These are phyloP conservation scores for Lanistes nyassanus DNA, from an alignment of 1,140 invertebrate species.

Conservation along the genomic window DNA sequence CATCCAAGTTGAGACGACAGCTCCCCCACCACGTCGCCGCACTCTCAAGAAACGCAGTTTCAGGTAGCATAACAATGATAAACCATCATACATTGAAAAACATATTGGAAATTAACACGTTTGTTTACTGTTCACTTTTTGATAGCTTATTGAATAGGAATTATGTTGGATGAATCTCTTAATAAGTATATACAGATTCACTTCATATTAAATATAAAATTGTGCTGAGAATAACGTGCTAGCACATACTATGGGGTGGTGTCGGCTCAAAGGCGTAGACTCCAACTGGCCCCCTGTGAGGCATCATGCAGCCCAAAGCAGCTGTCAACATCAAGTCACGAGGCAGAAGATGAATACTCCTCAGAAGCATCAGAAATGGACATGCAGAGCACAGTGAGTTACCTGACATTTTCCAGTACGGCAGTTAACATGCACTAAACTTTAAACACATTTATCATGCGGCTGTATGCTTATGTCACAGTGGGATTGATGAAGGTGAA, in stretches of 20 bases:
- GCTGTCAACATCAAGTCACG: constrained; percentile 54
- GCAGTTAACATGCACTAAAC: too few species aligned
- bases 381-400: constrained; percentile 51
- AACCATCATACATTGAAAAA: not conserved
- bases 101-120: not conserved
- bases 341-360: constrained; percentile 63
- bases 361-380: constrained; percentile 63
- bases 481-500: too few species aligned
- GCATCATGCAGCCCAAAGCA: constrained; percentile 30
- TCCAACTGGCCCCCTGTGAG: too few species aligned
- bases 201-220: too few species aligned
- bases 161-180: not conserved
- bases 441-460: too few species aligned
- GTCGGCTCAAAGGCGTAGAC: too few species aligned
- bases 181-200: too few species aligned
- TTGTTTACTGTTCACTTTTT: constrained; percentile 7
- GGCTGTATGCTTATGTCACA: too few species aligned
- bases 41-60: constrained; percentile 52
- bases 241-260: too few species aligned
- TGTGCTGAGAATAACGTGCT: too few species aligned
- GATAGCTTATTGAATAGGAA: constrained; percentile 23
- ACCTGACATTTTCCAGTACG: too few species aligned
- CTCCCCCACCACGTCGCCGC: constrained; percentile 68
- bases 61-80: constrained; percentile 38
- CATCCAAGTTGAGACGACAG: constrained; percentile 75